Base-by-base conservation (phyloP, 2,888 invertebrate species). In the Formica aserva region DNA sequence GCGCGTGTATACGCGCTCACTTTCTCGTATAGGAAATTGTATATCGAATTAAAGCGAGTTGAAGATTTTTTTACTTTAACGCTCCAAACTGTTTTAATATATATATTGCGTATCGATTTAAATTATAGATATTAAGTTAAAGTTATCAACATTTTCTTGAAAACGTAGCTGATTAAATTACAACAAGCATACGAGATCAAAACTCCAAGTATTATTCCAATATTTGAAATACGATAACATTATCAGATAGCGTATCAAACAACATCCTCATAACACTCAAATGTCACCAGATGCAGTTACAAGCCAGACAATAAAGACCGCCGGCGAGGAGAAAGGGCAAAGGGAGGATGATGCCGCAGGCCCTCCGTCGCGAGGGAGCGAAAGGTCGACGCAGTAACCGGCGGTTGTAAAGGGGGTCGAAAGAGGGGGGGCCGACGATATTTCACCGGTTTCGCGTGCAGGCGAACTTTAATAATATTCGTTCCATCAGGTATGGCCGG, bases 391-490 rank as follows among this genome's bases (percentile, higher is more conserved):
- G 85, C 82, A 84, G 85, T 72, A 84, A 83, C 41, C 75, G 81
- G 63, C 76, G 52, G 63, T 57, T 72, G 81, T n/a, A 65, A 77
- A 66, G 74, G 11, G 84, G 74, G 65, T 81, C 72, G 67, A 78
- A 86, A 80, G n/a, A 60, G 82, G 35, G 82, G 26, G 60, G 41
- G 15, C 45, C 60, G 67, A 91, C 93, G 92, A 94, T 94, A 94
- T 94, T 94, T 94, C 94, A 94, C 93, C 91, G 93, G 93, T 93
- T 93, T 94, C 93, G 94, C 92, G 93, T 92, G 93, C 93, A 90
- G 91, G 93, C 93, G 91, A 94, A 94, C 94, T 94, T 94, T 94
- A 94, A 94, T 94, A 94, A 94, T 94, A 94, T 94, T 94, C 94
- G 93, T 94, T 94, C 93, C 94, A 94, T 94, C 94, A 94, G 94